Percentiles rank a stretch among this genome's conserved stretches.
Evolutionary conservation across 2,797 vertebrate genomes (phyloP).

Genomic region (Okamejei kenojei): DNA sequence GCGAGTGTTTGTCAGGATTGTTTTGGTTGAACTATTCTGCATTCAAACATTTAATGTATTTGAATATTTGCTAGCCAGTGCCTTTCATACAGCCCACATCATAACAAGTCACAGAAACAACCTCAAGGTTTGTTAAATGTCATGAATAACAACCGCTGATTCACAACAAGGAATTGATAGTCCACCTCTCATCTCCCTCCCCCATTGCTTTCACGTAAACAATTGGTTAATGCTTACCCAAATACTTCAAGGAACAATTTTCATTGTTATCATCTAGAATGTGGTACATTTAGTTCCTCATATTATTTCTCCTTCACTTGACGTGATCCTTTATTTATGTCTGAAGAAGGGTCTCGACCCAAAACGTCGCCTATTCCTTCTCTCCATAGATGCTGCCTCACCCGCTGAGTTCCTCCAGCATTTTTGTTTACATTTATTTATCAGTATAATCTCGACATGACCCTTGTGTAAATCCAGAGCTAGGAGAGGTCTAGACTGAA

Average conservation of each 20-base stretch:
- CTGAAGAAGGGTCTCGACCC: too few relatives aligned
- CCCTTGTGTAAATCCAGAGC: background rate
- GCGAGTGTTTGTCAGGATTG: conserved; percentile 14
- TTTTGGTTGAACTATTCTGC: background rate
- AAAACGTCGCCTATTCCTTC: too few relatives aligned
- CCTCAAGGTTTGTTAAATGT: conserved; percentile 20
- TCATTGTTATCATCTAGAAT: background rate
- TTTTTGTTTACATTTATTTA: too few relatives aligned
- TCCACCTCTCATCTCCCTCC: background rate
- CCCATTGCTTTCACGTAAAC: background rate
- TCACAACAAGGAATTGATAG: conserved; percentile 4
- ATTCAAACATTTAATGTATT: conserved; percentile 23
- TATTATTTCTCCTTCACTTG: background rate
- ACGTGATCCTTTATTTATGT: too few relatives aligned
- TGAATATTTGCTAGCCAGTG: background rate
- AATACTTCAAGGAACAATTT: background rate
- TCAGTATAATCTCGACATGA: too few relatives aligned
- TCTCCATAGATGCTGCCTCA: too few relatives aligned
- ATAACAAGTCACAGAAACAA: conserved; percentile 1
- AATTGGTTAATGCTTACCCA: background rate
- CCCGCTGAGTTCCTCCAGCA: too few relatives aligned
- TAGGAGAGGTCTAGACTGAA: background rate
- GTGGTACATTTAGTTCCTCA: background rate
- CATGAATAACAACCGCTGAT: conserved; percentile 6
- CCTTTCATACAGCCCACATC: conserved; percentile 19